Evolutionary conservation across 2,113 vertebrate species (phyloP).

Genomic region (Anhinga rufa): DNA sequence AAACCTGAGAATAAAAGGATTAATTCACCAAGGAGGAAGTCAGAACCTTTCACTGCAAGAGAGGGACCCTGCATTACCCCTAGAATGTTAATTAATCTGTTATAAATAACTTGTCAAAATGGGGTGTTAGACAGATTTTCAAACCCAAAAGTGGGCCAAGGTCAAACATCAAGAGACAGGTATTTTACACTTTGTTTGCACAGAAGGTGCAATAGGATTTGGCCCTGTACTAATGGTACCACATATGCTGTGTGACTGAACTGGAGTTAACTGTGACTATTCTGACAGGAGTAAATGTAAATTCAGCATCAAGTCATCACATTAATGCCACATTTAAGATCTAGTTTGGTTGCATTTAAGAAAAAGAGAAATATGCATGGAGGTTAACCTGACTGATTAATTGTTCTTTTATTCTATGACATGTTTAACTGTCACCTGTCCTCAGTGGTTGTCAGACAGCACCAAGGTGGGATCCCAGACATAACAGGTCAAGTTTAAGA

Average conservation of each 20-base stretch:
- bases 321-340: neutral
- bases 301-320: neutral
- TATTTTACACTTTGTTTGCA: neutral
- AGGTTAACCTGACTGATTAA: neutral
- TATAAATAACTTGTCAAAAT: neutral
- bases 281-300: neutral
- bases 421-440: no score
- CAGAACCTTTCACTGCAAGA: neutral
- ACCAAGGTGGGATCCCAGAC: neutral
- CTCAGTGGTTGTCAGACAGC: neutral
- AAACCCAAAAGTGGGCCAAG: neutral
- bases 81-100: neutral
- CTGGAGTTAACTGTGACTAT: neutral
- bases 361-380: neutral
- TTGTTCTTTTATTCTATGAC: neutral
- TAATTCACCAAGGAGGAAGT: neutral
- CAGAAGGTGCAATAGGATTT: neutral
- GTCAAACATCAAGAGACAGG: neutral
- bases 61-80: neutral
- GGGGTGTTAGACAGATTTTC: neutral
- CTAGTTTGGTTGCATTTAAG: neutral
- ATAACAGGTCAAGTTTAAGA: neutral
- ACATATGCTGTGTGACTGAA: rapidly evolving
- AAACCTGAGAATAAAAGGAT: neutral
- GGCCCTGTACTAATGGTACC: no score